These are phyloP conservation scores for Apamea anceps DNA, from an alignment of 2,888 invertebrate genomes.

Conservation along the genomic window DNA sequence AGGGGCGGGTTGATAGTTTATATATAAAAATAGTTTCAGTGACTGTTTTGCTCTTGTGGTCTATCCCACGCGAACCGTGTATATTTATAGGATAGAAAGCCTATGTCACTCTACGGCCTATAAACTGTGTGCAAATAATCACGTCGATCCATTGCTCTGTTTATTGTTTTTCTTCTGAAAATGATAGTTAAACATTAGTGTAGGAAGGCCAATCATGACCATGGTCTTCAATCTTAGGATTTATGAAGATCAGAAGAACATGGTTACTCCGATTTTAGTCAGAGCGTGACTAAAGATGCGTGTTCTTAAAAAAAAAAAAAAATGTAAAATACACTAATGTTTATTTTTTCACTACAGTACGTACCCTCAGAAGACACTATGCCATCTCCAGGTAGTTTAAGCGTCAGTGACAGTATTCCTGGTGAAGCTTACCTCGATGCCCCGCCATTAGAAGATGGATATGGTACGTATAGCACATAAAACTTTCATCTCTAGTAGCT, in stretches of 20 bases:
- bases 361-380: slow-evolving; percentile 6
- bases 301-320: neutral
- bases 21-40: neutral
- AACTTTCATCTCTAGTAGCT: neutral
- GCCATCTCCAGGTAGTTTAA: slow-evolving; percentile 21
- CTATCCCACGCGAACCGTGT: neutral
- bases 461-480: slow-evolving; percentile 72
- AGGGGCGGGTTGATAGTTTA: neutral
- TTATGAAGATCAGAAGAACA: neutral
- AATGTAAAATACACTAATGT: neutral
- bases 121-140: too few relatives aligned
- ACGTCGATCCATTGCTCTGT: neutral
- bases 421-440: slow-evolving; percentile 59
- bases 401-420: slow-evolving; percentile 18
- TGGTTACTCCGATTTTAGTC: neutral
- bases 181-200: neutral
- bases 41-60: neutral
- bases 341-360: slow-evolving; percentile 10
- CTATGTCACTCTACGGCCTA: neutral
- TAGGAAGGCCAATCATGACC: too few relatives aligned
- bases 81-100: neutral
- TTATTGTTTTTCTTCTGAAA: neutral
- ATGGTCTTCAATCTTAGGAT: too few relatives aligned
- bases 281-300: neutral
- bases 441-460: slow-evolving; percentile 82